These are phyloP conservation scores for Dermochelys coriacea DNA, from an alignment of 2,797 vertebrate genomes.

Conservation along the genomic window DNA sequence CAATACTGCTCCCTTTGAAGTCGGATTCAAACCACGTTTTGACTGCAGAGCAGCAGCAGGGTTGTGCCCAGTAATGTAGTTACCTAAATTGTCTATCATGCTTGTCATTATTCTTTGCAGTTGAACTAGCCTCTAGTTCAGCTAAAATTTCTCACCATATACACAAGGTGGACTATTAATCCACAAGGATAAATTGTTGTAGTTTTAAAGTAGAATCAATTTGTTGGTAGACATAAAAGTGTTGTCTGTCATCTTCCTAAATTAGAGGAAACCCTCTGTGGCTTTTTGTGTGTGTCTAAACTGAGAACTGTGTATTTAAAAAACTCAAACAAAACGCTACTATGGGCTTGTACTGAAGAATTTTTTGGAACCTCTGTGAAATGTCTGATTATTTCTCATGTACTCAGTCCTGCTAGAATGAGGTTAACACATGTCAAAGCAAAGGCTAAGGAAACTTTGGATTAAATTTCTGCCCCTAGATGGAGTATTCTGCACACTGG, in stretches of 20 bases:
- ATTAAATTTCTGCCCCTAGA: slow-evolving; percentile 77
- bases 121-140: slow-evolving; percentile 28
- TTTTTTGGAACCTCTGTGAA: slow-evolving; percentile 57
- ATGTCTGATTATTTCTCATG: slow-evolving; percentile 57
- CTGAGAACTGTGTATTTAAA: slow-evolving; percentile 56
- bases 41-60: background rate
- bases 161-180: slow-evolving; percentile 2
- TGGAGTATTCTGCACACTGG: slow-evolving; percentile 74
- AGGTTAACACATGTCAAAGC: slow-evolving; percentile 48
- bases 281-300: background rate
- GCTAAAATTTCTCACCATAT: background rate
- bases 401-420: background rate
- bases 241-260: slow-evolving; percentile 54
- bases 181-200: slow-evolving; percentile 29
- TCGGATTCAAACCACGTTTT: slow-evolving; percentile 18
- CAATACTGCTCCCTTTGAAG: background rate
- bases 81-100: background rate
- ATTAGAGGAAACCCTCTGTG: slow-evolving; percentile 17
- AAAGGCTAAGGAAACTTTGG: slow-evolving; percentile 15
- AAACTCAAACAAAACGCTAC: slow-evolving; percentile 40
- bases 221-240: background rate
- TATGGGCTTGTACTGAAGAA: slow-evolving; percentile 13
- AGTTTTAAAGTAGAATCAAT: slow-evolving; percentile 15
- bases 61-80: background rate
- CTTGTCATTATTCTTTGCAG: slow-evolving; percentile 13